Percentiles rank a stretch among this genome's conserved stretches.
These are phyloP conservation scores for Lycopodina hypogea DNA, from an alignment of 37 sponge, comb jelly and placozoan genomes.

Conservation along the genomic window DNA sequence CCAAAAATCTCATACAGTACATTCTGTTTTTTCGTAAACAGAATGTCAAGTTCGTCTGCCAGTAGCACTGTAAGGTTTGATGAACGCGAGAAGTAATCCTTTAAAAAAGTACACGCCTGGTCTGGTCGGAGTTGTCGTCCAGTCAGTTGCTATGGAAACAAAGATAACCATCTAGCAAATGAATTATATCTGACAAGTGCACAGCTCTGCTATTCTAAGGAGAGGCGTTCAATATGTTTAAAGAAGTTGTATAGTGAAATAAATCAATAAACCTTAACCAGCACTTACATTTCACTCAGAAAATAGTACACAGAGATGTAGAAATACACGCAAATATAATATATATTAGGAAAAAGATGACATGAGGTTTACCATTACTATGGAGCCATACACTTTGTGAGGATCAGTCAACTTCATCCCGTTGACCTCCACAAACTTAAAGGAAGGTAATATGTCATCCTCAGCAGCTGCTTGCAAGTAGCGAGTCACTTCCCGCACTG, in stretches of 20 bases:
- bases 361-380: conserved; percentile 70
- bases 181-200: neutral
- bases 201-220: too few relatives aligned
- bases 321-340: too few relatives aligned
- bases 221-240: too few relatives aligned
- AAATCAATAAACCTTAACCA: too few relatives aligned
- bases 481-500: conserved; percentile 74
- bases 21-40: conserved; percentile 93
- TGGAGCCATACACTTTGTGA: conserved; percentile 49
- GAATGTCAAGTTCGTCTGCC: conserved; percentile 93
- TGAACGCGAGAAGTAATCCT: conserved; percentile 60
- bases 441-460: conserved; percentile 49
- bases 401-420: conserved; percentile 89
- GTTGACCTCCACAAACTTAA: conserved; percentile 89
- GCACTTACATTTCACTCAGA: too few relatives aligned
- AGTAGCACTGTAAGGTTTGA: conserved; percentile 61
- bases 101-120: conserved; percentile 63
- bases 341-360: too few relatives aligned
- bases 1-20: conserved; percentile 96
- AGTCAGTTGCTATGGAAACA: conserved; percentile 73
- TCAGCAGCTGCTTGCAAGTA: conserved; percentile 54
- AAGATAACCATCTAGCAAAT: neutral
- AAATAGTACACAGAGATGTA: too few relatives aligned
- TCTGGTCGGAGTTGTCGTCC: conserved; percentile 64
- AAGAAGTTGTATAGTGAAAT: too few relatives aligned